Conservation (phyloP, 2,888 invertebrate species). For the Agrotis clavis region DNA sequence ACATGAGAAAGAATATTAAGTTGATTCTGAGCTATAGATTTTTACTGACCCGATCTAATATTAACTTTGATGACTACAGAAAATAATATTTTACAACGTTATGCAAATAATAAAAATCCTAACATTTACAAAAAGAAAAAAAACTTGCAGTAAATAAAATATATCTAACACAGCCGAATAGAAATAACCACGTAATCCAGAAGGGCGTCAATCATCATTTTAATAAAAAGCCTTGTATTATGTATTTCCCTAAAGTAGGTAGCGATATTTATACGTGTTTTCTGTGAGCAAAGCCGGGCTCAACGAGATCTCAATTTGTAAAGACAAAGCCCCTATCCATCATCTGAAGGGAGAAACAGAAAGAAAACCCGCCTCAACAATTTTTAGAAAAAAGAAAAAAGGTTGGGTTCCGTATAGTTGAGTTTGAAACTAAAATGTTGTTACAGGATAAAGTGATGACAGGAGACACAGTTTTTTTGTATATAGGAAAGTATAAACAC, state of each 20-base stretch:
- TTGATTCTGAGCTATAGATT: neutral
- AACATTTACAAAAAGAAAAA: neutral
- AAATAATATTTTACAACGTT: neutral
- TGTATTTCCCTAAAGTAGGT: slow-evolving; percentile 65
- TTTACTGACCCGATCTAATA: neutral
- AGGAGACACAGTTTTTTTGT: neutral
- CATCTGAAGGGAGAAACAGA: slow-evolving; percentile 68
- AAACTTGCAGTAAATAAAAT: slow-evolving; percentile 21
- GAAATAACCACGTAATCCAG: slow-evolving; percentile 48
- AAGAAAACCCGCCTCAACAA: slow-evolving; percentile 55
- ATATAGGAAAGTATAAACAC: too few species aligned
- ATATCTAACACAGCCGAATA: slow-evolving; percentile 28
- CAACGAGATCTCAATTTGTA: slow-evolving; percentile 79
- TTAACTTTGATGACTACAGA: too few species aligned
- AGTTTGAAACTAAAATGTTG: slow-evolving; percentile 15
- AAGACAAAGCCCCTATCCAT: slow-evolving; percentile 80
- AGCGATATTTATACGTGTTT: slow-evolving; percentile 71
- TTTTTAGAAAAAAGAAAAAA: slow-evolving; percentile 50
- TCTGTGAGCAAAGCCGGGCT: slow-evolving; percentile 62
- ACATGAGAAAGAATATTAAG: too few species aligned
- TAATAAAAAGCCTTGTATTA: slow-evolving; percentile 60
- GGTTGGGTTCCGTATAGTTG: slow-evolving; percentile 52
- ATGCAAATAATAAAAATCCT: neutral
- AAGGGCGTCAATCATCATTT: slow-evolving; percentile 65
- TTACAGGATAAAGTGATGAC: neutral